Evolutionary conservation across 2,797 vertebrate species (phyloP).

Genomic region (Rallus crepitans): DNA sequence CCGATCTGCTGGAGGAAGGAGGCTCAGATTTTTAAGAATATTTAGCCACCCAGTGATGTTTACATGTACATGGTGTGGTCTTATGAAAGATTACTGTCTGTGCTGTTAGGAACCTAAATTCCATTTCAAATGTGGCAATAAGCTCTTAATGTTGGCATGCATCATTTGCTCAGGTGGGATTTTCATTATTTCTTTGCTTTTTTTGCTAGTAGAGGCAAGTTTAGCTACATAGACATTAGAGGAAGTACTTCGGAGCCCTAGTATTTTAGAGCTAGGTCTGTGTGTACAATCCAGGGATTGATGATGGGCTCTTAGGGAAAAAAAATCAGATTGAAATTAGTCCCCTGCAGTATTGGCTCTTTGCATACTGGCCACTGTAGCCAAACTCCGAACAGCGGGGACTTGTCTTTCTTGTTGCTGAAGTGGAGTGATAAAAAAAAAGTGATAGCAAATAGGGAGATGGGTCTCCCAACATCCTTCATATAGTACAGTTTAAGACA

Average conservation of each 20-base stretch:
- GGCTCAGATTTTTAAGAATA: neutral
- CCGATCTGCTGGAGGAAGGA: neutral
- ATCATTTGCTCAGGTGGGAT: neutral
- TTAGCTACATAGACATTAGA: neutral
- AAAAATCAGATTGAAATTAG: neutral
- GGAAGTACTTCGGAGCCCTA: neutral
- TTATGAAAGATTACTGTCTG: neutral
- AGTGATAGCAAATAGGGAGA: neutral
- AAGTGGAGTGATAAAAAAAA: neutral
- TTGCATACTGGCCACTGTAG: neutral
- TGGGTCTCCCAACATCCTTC: neutral
- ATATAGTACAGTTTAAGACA: neutral
- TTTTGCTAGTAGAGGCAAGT: neutral
- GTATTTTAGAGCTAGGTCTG: neutral
- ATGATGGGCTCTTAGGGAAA: neutral
- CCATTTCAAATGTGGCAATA: neutral
- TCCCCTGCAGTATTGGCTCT: neutral
- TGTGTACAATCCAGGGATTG: neutral
- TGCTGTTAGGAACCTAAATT: neutral
- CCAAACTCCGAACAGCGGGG: neutral
- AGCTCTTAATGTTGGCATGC: neutral
- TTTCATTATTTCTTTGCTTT: neutral
- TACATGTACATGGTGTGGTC: neutral
- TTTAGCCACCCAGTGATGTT: neutral
- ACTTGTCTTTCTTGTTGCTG: neutral